Conservation (phyloP, 2,797 vertebrate species). For the Liasis olivaceus region DNA sequence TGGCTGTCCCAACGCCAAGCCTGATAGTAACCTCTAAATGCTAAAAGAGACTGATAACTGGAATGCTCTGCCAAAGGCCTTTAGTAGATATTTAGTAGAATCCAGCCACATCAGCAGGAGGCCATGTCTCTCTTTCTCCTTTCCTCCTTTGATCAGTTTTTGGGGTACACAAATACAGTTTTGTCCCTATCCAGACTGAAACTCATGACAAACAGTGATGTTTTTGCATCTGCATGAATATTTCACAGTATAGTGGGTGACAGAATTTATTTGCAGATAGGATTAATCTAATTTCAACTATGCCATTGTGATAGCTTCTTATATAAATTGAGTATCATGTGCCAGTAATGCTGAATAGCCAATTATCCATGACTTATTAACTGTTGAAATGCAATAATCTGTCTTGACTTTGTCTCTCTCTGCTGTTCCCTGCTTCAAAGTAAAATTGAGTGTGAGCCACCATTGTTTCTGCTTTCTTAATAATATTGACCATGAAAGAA, state of each 20-base stretch:
- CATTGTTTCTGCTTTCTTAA: slow-evolving; percentile 1
- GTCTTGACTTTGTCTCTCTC: neutral
- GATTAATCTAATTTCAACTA: neutral
- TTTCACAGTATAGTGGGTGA: neutral
- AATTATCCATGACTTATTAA: neutral
- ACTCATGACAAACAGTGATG: neutral
- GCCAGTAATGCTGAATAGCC: neutral
- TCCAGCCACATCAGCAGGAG: neutral
- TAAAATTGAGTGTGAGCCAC: neutral
- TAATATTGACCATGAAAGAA: neutral
- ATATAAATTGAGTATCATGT: neutral
- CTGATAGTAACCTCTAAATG: neutral
- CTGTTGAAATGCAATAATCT: neutral
- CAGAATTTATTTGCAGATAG: neutral
- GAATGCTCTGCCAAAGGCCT: neutral
- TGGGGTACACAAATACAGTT: neutral
- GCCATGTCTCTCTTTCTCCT: too few species aligned
- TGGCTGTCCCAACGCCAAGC: neutral
- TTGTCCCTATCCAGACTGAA: neutral
- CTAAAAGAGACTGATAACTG: neutral
- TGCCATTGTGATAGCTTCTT: neutral
- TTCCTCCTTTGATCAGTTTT: neutral
- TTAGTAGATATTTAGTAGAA: neutral
- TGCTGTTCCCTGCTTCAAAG: neutral
- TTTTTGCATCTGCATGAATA: neutral